These are phyloP conservation scores for Zaprionus nigranus DNA, from an alignment of 1,140 invertebrate species.

Conservation along the genomic window DNA sequence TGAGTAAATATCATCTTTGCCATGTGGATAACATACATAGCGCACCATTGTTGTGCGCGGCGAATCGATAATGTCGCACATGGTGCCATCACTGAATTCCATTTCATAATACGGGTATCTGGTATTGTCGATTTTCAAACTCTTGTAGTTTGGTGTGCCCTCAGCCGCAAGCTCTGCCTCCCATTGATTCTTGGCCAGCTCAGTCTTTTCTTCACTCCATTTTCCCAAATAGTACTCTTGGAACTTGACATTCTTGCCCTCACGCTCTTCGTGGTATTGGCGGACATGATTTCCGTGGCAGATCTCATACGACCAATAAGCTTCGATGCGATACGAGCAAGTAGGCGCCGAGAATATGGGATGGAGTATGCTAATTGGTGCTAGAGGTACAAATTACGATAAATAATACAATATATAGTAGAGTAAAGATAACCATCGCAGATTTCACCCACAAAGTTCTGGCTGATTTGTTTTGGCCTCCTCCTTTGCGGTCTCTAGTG, in stretches of 20 bases:
- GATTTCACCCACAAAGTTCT: conserved; percentile 85
- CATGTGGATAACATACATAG: conserved; percentile 93
- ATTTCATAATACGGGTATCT: conserved; percentile 93
- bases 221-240: conserved; percentile 94
- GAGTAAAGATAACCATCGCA: not conserved
- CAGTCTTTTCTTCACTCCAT: conserved; percentile 88
- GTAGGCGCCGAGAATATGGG: conserved; percentile 90
- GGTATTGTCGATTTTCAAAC: conserved; percentile 94
- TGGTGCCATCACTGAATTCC: conserved; percentile 91
- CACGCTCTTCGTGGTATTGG: conserved; percentile 98
- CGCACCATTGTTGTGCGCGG: conserved; percentile 92
- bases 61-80: conserved; percentile 95
- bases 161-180: conserved; percentile 84
- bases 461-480: conserved; percentile 87
- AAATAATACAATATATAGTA: not conserved
- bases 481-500: conserved; percentile 86
- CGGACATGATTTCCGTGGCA: conserved; percentile 96
- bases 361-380: conserved; percentile 90
- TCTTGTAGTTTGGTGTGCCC: conserved; percentile 85
- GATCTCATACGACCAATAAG: conserved; percentile 98
- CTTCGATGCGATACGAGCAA: conserved; percentile 95
- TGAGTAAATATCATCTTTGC: conserved; percentile 96
- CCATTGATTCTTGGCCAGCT: conserved; percentile 84
- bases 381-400: conserved; percentile 57
- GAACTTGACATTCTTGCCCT: conserved; percentile 91